Base-by-base conservation (phyloP, 2,888 invertebrate species). In the Drosophila phalerata region DNA sequence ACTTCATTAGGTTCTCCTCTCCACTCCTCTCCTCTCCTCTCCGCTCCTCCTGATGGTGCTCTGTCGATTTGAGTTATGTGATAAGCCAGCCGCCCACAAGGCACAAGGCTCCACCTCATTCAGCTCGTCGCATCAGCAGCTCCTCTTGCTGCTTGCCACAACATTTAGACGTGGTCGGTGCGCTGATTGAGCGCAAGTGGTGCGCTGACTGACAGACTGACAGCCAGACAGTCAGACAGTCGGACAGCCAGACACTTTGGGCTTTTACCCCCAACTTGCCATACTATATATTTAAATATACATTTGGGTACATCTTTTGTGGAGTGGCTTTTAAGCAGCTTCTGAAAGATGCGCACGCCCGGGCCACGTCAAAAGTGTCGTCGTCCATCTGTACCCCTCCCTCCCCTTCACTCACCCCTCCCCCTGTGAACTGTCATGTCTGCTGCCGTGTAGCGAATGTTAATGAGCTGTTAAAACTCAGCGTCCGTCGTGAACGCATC, bases 301-400 rank as follows among this genome's bases (percentile, higher is more conserved):
- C 65, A 76, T 79, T 79, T 72, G 68, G 66, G 28, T 58, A 51
- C 52, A 38, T 47, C 48, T 30, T 38, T 30, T 38, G 32, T 51
- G 73, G 69, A 80, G 78, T 81, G 84, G 78, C 88, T 86, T 73
- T 88, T 86, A 83, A 85, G 86, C 84, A 83, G 84, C 88, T 80
- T 72, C 84, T 76, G 86, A 71, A 72, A 73, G 78, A 78, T 76
- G 78, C 57, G 69, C 49, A 52, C 63, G 56, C 62, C 57, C 61
- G 51, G 34, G 51, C 55, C 70, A 68, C 65, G 70, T 82, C 82
- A 74, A 72, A 74, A 61, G 19, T 82, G 82, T 79, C 79, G 66
- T 69, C 76, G 61, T 57, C 73, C 25, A 52, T 37, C 45, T 52
- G 38, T 19, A 38, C 11, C 1, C 17, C 30, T 8, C 19, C 30